phyloP scores from a whole-genome alignment of 2,113 vertebrate genomes.

The Todiramphus chloris region DNA sequence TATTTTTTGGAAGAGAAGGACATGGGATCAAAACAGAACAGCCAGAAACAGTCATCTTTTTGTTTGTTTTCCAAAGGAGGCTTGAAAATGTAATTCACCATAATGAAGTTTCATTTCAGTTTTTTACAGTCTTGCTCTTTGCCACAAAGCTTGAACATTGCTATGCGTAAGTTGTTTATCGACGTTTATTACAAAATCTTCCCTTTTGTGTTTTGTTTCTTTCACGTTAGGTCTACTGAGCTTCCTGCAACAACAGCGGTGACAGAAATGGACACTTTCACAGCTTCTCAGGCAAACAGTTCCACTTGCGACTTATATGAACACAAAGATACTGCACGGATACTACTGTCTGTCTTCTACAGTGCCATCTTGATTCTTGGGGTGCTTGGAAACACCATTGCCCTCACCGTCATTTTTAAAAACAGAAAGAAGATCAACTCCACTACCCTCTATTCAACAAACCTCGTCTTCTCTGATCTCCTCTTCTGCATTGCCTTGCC shows the following conservation, averaged over 20 bases:
- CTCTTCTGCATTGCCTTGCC: constrained; percentile 89
- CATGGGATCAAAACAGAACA: neutral
- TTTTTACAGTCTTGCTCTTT: neutral
- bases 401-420: constrained; percentile 87
- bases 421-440: constrained; percentile 96
- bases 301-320: constrained; percentile 82
- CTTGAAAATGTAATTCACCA: neutral
- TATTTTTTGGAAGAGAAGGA: neutral
- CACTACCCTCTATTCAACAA: constrained; percentile 94
- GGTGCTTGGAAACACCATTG: constrained; percentile 86
- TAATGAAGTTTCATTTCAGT: constrained; percentile 11
- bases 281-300: neutral
- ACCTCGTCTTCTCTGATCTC: constrained; percentile 93
- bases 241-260: neutral
- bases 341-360: constrained; percentile 87
- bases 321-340: constrained; percentile 80
- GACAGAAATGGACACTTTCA: constrained; percentile 41
- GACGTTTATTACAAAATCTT: neutral
- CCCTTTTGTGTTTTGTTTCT: neutral
- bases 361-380: constrained; percentile 83
- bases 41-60: neutral
- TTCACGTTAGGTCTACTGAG: constrained; percentile 34
- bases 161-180: neutral
- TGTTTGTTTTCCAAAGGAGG: neutral
- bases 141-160: neutral